Conservation (phyloP, 2,113 vertebrate genomes). For the Mirounga angustirostris region DNA sequence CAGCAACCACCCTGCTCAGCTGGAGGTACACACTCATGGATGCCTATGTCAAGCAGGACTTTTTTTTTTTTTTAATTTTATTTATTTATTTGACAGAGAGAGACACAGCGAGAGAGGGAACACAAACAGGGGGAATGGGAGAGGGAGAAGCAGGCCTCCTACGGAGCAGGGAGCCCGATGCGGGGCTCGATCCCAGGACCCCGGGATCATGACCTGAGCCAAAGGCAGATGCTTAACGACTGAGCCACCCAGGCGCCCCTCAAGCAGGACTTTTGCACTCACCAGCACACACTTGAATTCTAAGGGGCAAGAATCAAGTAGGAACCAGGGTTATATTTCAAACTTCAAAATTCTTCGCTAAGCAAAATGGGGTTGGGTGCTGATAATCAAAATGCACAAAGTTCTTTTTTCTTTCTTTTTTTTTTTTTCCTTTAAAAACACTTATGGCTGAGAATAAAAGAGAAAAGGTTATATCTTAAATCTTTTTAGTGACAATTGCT, state of each 20-base stretch:
- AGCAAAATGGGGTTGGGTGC: background rate
- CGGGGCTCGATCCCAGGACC: no score
- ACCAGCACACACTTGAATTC: background rate
- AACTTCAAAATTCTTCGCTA: conserved; percentile 32
- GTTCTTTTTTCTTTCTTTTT: background rate
- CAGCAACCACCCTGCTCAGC: background rate
- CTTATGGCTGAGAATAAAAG: conserved; percentile 8
- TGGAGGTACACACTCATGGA: background rate
- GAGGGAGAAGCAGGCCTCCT: no score
- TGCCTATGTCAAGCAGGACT: background rate
- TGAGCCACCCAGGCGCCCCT: no score
- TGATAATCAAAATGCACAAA: background rate
- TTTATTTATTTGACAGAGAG: no score
- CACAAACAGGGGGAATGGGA: no score
- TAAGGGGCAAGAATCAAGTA: background rate
- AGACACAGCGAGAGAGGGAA: no score
- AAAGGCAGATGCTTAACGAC: no score
- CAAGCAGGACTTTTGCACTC: background rate
- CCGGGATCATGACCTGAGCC: no score
- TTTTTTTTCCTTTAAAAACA: background rate
- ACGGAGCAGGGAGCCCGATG: no score
- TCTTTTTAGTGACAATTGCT: conserved; percentile 41
- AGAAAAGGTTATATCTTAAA: conserved; percentile 46
- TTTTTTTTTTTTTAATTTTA: background rate
- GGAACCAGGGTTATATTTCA: background rate